Conservation (phyloP, 1,140 invertebrate species). For the Spodoptera litura region DNA sequence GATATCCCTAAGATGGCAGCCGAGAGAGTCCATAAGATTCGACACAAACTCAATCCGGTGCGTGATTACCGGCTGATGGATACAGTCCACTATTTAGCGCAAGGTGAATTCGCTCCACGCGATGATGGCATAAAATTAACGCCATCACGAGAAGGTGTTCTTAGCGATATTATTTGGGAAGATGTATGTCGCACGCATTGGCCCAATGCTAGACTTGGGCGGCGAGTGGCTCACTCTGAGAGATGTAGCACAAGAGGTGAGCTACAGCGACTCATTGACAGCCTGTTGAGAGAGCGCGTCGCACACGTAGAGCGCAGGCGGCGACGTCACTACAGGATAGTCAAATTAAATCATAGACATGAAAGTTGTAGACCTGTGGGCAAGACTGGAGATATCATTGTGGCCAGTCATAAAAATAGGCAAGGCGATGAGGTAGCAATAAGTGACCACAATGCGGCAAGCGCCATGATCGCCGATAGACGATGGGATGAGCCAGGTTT, state of each 20-base stretch:
- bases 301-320: slow-evolving; percentile 77
- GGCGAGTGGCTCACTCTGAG: slow-evolving; percentile 67
- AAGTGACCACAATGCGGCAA: slow-evolving; percentile 62
- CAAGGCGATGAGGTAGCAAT: slow-evolving; percentile 59
- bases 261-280: slow-evolving; percentile 79
- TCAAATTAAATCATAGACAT: slow-evolving; percentile 79
- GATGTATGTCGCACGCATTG: slow-evolving; percentile 83
- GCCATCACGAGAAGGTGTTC: slow-evolving; percentile 80
- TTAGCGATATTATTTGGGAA: slow-evolving; percentile 83
- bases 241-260: slow-evolving; percentile 71
- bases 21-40: slow-evolving; percentile 79
- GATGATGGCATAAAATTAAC: slow-evolving; percentile 82
- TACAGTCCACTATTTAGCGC: slow-evolving; percentile 81
- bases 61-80: slow-evolving; percentile 82
- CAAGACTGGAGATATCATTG: slow-evolving; percentile 82
- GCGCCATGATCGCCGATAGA: slow-evolving; percentile 55
- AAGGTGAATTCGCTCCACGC: slow-evolving; percentile 80
- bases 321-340: slow-evolving; percentile 78
- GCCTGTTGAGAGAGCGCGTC: slow-evolving; percentile 75
- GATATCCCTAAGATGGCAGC: slow-evolving; percentile 73
- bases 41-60: slow-evolving; percentile 80
- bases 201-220: slow-evolving; percentile 75
- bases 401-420: slow-evolving; percentile 78
- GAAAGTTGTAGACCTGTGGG: slow-evolving; percentile 75
- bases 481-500: slow-evolving; percentile 52